Evolutionary conservation across 2,113 vertebrate species (phyloP).

Genomic region (Prionailurus viverrinus): DNA sequence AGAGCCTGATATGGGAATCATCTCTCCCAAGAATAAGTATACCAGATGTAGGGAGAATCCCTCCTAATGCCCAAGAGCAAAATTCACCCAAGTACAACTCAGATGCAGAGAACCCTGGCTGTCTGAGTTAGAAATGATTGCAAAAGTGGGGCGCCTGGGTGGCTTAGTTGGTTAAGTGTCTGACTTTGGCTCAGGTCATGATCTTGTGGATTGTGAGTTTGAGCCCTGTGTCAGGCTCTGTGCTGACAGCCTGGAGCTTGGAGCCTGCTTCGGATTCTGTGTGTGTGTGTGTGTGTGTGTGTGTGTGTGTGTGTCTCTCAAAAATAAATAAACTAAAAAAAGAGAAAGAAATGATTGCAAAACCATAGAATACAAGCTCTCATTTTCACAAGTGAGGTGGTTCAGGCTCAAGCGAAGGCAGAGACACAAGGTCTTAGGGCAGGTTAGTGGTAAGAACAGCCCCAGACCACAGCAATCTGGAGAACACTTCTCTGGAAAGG

Average conservation of each 20-base stretch:
- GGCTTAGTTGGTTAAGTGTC: too few relatives aligned
- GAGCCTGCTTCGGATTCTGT: too few relatives aligned
- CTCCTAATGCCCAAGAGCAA: background rate
- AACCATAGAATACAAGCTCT: background rate
- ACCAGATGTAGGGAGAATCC: accelerated
- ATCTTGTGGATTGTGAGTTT: too few relatives aligned
- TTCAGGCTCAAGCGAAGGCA: background rate
- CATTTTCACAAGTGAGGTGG: background rate
- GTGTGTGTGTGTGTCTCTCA: too few relatives aligned
- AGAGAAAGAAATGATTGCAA: background rate
- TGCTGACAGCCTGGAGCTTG: too few relatives aligned
- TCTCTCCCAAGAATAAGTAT: background rate
- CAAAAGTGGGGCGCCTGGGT: too few relatives aligned
- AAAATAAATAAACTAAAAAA: too few relatives aligned
- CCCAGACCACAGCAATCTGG: background rate
- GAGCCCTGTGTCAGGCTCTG: too few relatives aligned
- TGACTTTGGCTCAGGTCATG: too few relatives aligned
- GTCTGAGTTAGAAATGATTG: background rate
- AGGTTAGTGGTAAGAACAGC: background rate
- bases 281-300: too few relatives aligned
- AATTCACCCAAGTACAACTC: background rate
- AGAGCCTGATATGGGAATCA: conserved; percentile 8
- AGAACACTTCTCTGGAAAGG: background rate
- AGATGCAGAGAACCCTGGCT: background rate
- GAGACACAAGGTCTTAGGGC: background rate